A percentile compares a stretch with the other conserved stretches of the same genome.
Conservation (phyloP, 2,797 vertebrate species). For the Pteronotus mesoamericanus region DNA sequence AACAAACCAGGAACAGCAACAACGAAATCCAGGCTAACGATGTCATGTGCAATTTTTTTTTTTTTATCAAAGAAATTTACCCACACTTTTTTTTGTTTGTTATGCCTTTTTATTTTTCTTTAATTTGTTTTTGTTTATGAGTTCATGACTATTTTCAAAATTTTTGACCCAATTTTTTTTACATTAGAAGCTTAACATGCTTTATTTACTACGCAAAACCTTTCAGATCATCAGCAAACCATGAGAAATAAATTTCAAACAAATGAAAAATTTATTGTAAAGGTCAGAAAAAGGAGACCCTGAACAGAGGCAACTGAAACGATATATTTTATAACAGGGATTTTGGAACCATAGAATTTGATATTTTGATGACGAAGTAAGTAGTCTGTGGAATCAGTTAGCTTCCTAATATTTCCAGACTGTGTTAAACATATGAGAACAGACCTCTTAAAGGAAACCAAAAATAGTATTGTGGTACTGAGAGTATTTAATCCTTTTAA, state of each 20-base stretch:
- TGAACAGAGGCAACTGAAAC: not conserved
- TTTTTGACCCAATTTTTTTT: slow-evolving; percentile 9
- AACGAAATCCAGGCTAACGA: not conserved
- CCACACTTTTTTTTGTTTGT: not conserved
- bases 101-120: not conserved
- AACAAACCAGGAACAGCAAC: not conserved
- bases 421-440: not conserved
- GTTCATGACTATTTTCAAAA: not conserved
- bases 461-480: not conserved
- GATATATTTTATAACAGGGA: not conserved
- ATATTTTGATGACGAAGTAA: not conserved
- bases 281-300: slow-evolving; percentile 31
- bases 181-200: not conserved
- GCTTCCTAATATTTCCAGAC: not conserved
- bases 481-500: not conserved
- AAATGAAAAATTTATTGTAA: slow-evolving; percentile 13
- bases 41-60: not conserved
- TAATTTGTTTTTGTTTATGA: not conserved
- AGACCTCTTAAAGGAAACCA: not conserved
- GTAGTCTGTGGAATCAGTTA: not conserved
- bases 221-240: slow-evolving; percentile 29
- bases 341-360: not conserved
- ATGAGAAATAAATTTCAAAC: slow-evolving; percentile 39
- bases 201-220: not conserved
- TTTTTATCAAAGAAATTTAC: not conserved